These are phyloP conservation scores for Rallus crepitans DNA, from an alignment of 2,797 vertebrate species.

Conservation along the genomic window DNA sequence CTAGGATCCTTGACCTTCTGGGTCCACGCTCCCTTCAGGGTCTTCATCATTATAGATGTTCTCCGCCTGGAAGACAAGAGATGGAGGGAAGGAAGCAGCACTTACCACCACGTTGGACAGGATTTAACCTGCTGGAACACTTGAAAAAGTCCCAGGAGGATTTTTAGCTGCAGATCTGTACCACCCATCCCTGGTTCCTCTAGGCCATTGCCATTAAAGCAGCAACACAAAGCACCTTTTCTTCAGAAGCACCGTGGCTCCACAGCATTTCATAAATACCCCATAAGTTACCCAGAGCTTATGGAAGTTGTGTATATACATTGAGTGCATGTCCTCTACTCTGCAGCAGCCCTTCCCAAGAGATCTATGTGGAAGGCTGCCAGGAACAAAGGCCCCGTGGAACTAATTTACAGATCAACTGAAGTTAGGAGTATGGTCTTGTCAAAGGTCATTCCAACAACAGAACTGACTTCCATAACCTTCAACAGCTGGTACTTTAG, in stretches of 20 bases:
- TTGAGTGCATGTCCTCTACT: background rate
- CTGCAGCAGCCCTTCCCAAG: background rate
- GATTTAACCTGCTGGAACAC: background rate
- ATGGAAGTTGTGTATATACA: background rate
- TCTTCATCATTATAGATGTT: constrained; percentile 99
- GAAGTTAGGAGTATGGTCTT: background rate
- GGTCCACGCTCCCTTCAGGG: constrained; percentile 93
- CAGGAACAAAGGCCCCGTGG: background rate
- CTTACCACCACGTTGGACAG: background rate
- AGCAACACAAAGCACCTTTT: accelerated
- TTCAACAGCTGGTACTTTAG: background rate
- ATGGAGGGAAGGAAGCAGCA: background rate
- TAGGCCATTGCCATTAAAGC: background rate
- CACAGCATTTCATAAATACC: background rate
- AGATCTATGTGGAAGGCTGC: background rate
- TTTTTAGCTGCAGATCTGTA: background rate
- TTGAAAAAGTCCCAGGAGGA: background rate
- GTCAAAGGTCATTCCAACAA: background rate
- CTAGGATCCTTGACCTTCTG: constrained; percentile 92
- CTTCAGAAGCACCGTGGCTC: accelerated
- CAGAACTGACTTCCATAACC: background rate
- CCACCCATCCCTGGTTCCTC: background rate
- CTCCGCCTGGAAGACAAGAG: constrained; percentile 86
- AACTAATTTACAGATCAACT: background rate
- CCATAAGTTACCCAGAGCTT: background rate